Evolutionary conservation across 2,888 invertebrate species (phyloP).

Genomic region (Nephrotoma appendiculata): DNA sequence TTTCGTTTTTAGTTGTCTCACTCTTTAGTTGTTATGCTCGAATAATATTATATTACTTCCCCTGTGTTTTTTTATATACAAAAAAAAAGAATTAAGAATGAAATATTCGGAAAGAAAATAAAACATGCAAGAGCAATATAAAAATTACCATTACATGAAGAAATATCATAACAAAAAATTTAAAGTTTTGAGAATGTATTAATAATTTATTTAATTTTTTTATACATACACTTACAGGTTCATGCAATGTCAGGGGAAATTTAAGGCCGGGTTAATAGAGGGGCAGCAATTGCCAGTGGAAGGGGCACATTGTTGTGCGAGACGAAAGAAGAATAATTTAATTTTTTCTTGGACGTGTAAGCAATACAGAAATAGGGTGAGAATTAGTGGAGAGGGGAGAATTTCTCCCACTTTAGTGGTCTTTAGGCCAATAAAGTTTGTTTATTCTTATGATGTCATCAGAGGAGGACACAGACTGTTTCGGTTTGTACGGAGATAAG

Average conservation of each 20-base stretch:
- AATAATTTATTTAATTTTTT: neutral
- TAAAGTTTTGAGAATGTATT: neutral
- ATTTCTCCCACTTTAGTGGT: slow-evolving; percentile 19
- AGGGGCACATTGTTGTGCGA: slow-evolving; percentile 7
- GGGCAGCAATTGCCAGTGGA: slow-evolving; percentile 8
- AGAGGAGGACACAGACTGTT: slow-evolving; percentile 89
- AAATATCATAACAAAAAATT: neutral
- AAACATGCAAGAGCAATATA: neutral
- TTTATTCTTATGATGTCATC: slow-evolving; percentile 88
- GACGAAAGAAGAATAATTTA: slow-evolving; percentile 2
- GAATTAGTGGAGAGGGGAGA: slow-evolving; percentile 12
- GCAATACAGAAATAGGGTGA: slow-evolving; percentile 15
- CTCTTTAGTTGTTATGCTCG: neutral
- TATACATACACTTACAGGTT: slow-evolving; percentile 11
- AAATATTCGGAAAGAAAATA: neutral
- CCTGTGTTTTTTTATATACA: neutral
- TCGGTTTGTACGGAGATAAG: slow-evolving; percentile 87
- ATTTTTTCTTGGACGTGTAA: slow-evolving; percentile 4
- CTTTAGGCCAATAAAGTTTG: slow-evolving; percentile 69
- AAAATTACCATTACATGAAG: neutral
- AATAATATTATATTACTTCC: neutral
- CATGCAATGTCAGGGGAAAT: slow-evolving; percentile 16
- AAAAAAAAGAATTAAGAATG: neutral
- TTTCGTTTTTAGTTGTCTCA: neutral
- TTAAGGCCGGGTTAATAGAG: slow-evolving; percentile 15